Evolutionary conservation across 2,888 invertebrate genomes (phyloP).

Genomic region (Sicus ferrugineus): DNA sequence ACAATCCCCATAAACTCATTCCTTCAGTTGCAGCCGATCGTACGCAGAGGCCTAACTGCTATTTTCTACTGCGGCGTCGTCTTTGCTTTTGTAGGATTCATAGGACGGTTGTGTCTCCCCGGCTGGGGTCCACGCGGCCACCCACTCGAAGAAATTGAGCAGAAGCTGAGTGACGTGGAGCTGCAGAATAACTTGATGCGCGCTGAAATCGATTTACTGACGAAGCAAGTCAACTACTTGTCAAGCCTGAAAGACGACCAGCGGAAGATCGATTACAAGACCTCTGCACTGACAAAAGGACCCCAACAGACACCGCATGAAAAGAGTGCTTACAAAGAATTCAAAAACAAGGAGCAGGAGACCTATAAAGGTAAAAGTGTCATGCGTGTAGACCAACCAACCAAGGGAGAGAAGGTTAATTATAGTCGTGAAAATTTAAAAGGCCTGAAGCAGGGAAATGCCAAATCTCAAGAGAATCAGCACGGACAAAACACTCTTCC

Average conservation of each 20-base stretch:
- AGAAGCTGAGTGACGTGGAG: conserved; percentile 54
- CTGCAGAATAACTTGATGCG: conserved; percentile 60
- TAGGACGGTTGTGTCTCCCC: conserved; percentile 53
- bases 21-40: conserved; percentile 36
- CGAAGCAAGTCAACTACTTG: conserved; percentile 58
- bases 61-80: conserved; percentile 53
- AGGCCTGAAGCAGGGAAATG: no score
- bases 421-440: not conserved
- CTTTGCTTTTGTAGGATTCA: conserved; percentile 52
- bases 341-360: conserved; percentile 16
- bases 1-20: not conserved
- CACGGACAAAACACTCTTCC: not conserved
- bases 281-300: conserved; percentile 48
- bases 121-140: conserved; percentile 48
- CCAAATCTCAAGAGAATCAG: not conserved
- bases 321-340: not conserved
- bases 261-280: conserved; percentile 45
- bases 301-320: not conserved
- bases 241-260: conserved; percentile 39
- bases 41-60: conserved; percentile 49
- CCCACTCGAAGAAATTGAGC: conserved; percentile 42
- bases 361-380: not conserved
- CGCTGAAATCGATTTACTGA: conserved; percentile 59
- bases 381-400: no score
- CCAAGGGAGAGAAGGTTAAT: not conserved